Evolutionary conservation across 1,140 invertebrate genomes (phyloP), one percentile per base, ranked within the genome.

Genomic region (Cyrtorhinus lividipennis): DNA sequence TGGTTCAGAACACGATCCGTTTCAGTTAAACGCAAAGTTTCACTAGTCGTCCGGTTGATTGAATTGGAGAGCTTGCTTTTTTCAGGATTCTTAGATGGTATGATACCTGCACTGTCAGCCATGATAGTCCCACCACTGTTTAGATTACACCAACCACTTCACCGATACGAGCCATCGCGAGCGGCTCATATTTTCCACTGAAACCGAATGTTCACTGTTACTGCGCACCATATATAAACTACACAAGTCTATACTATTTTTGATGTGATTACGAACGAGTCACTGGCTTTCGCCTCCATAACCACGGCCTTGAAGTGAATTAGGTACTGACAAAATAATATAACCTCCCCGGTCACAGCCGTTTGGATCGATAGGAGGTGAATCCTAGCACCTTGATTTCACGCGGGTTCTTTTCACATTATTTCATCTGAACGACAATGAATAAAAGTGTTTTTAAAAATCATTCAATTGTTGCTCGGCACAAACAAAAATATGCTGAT

Each of bases 11-110:
- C 56, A 58, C 65, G 65, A 58, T 68, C 67, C 27, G 56, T 38
- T 46, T 68, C 67, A 13, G 65, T 63, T 45, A 68, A 46, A 23
- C 67, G 63, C 53, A 68, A 64, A 58, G 67, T 66, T 66, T 68
- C 67, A 61, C 64, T 67, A 26, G 67, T 68, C 15, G 67, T 68
- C 46, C 67, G 67, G 63, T 65, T 66, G 53, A 68, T 65, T 61
- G 63, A 61, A 63, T 65, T 68, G 12, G 62, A 30, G 59, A 65
- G 64, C 61, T 68, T 68, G 61, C 61, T 58, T 66, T 68, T 68
- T 44, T 68, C 67, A 15, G 38, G 59, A 65, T 56, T 61, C 60
- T 68, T 67, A n/a, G 64, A 62, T 45, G 65, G 22, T 62, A 67
- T 65, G 44, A 64, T 61, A 64, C 65, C 62, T 63, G 62, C 59